phyloP scores from a whole-genome alignment of 92 coral and sea anemone genomes.

The Pocillopora grandis region DNA sequence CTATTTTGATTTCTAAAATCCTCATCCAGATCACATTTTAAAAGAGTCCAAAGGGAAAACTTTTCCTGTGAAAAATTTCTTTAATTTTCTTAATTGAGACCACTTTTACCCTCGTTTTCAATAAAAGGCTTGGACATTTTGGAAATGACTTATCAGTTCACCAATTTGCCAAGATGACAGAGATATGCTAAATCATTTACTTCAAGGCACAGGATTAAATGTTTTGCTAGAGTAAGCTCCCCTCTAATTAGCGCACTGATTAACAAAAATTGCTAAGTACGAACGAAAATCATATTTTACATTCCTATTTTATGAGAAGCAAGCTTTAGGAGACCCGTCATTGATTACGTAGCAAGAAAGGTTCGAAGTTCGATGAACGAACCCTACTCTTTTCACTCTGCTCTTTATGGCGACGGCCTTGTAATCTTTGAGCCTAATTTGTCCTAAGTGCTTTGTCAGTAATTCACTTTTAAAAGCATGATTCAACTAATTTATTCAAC shows the following conservation, averaged over 20 bases:
- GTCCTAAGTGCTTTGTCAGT: background rate
- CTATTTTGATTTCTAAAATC: too few relatives aligned
- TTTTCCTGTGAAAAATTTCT: too few relatives aligned
- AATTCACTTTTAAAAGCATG: background rate
- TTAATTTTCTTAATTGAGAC: too few relatives aligned
- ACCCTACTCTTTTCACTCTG: too few relatives aligned
- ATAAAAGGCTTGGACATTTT: too few relatives aligned
- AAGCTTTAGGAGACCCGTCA: too few relatives aligned
- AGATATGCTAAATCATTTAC: background rate
- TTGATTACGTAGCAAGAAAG: too few relatives aligned
- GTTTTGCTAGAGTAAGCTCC: background rate
- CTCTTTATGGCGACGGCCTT: background rate
- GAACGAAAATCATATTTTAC: background rate
- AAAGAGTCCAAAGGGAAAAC: too few relatives aligned
- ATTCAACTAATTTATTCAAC: background rate
- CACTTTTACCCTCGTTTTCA: too few relatives aligned
- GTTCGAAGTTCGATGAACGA: too few relatives aligned
- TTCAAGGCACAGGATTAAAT: background rate
- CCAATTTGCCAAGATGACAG: background rate
- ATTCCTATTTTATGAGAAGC: background rate
- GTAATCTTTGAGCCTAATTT: background rate
- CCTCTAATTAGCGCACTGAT: background rate
- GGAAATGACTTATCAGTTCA: background rate
- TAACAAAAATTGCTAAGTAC: background rate
- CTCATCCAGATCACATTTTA: too few relatives aligned